Percentiles rank a stretch among this genome's conserved stretches.
phyloP scores from a whole-genome alignment of 2,797 vertebrate species.

The Fringilla coelebs region DNA sequence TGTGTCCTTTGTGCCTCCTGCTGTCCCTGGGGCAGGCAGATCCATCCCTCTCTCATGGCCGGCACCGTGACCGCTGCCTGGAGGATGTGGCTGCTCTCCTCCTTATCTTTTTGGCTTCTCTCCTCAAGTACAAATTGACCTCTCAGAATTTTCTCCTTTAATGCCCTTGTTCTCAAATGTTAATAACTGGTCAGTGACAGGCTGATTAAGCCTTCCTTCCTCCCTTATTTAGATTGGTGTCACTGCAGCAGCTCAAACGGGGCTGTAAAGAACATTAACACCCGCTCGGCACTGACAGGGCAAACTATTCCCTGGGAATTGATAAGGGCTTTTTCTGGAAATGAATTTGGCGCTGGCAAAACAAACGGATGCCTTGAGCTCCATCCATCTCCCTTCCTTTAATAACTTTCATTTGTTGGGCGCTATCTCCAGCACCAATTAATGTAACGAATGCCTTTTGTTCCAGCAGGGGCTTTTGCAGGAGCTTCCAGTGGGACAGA shows the following conservation, averaged over 20 bases:
- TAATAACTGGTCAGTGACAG: constrained; percentile 76
- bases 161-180: constrained; percentile 73
- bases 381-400: constrained; percentile 64
- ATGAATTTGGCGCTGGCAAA: constrained; percentile 66
- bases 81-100: background rate
- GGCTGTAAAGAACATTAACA: constrained; percentile 67
- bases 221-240: constrained; percentile 72
- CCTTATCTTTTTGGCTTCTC: constrained; percentile 40
- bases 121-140: constrained; percentile 72
- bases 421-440: constrained; percentile 40
- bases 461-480: constrained; percentile 4
- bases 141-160: constrained; percentile 68
- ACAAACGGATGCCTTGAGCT: constrained; percentile 51
- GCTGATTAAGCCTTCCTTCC: constrained; percentile 71
- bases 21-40: rapidly evolving
- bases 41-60: rapidly evolving
- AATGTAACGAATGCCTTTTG: constrained; percentile 54
- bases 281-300: constrained; percentile 41
- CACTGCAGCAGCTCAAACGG: constrained; percentile 41
- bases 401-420: constrained; percentile 71
- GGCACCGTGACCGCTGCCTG: background rate
- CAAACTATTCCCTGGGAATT: constrained; percentile 66
- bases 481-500: background rate
- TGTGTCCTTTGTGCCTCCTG: background rate
- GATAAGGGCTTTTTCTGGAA: constrained; percentile 70